Percentiles rank a stretch among this genome's conserved stretches.
Conservation (phyloP, 1,140 invertebrate genomes). For the Glossosoma conforme region DNA sequence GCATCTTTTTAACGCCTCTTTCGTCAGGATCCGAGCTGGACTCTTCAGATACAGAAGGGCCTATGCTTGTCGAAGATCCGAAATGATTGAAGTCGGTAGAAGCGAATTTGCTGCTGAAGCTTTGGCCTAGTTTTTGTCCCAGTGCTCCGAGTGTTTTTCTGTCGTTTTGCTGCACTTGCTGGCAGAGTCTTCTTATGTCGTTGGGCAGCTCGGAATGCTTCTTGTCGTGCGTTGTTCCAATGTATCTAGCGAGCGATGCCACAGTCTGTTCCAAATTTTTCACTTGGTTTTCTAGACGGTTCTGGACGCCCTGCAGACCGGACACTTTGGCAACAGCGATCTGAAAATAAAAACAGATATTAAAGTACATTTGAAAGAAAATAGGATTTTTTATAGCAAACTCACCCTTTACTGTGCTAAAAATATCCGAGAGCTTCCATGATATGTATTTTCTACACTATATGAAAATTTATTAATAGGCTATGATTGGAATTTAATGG, state of each 20-base stretch:
- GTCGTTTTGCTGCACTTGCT: constrained; percentile 38
- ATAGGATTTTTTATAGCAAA: too few relatives aligned
- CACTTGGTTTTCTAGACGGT: constrained; percentile 38
- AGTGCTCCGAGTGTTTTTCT: constrained; percentile 24
- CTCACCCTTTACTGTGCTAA: too few relatives aligned
- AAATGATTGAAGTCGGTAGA: constrained; percentile 36
- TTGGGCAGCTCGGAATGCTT: constrained; percentile 36
- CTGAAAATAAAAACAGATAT: constrained; percentile 33
- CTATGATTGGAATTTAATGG: too few relatives aligned
- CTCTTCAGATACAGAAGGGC: constrained; percentile 26
- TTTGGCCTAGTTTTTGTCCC: constrained; percentile 39
- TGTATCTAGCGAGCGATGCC: constrained; percentile 39
- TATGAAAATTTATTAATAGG: too few relatives aligned
- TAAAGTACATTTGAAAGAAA: neutral
- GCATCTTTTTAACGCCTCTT: constrained; percentile 34
- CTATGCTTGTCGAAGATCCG: neutral
- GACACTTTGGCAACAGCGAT: constrained; percentile 44
- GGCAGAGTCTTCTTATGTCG: constrained; percentile 42
- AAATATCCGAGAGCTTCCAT: too few relatives aligned
- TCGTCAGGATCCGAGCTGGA: constrained; percentile 26
- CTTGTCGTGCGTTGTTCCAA: constrained; percentile 38
- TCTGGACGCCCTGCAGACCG: constrained; percentile 42
- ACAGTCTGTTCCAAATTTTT: constrained; percentile 45
- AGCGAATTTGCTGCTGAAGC: constrained; percentile 40
- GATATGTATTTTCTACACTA: too few relatives aligned